A percentile compares a stretch with the other conserved stretches of the same genome.
These are phyloP conservation scores for Hylyphantes graminicola DNA, from an alignment of 1,140 invertebrate genomes.

Conservation along the genomic window DNA sequence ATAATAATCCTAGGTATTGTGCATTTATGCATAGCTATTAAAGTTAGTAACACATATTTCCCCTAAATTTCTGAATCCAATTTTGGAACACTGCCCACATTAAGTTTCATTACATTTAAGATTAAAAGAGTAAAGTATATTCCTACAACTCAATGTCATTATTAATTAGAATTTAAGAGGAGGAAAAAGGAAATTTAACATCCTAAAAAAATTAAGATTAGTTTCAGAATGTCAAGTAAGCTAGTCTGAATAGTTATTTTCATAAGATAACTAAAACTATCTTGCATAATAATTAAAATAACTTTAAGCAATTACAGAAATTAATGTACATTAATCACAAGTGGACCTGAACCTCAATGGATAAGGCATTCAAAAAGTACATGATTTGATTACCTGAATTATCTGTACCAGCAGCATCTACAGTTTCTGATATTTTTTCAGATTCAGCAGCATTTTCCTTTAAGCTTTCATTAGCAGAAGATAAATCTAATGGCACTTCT, in stretches of 20 bases:
- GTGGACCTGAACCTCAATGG: neutral
- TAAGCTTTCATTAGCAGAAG: conserved; percentile 34
- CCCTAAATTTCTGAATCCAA: too few species aligned
- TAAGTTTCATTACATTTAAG: too few species aligned
- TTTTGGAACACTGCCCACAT: too few species aligned
- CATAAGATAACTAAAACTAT: neutral
- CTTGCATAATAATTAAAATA: neutral
- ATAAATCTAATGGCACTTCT: conserved; percentile 59
- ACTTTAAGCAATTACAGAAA: neutral
- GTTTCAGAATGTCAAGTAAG: neutral
- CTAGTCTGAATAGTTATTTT: neutral
- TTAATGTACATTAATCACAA: neutral
- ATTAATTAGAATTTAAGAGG: too few species aligned
- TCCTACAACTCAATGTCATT: too few species aligned
- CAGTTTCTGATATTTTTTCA: conserved; percentile 42
- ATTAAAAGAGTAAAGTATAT: too few species aligned
- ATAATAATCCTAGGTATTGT: too few species aligned
- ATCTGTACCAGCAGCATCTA: neutral
- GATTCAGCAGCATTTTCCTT: conserved; percentile 19
- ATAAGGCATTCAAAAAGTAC: neutral
- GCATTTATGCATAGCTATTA: too few species aligned
- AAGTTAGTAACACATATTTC: too few species aligned
- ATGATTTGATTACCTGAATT: conserved; percentile 28
- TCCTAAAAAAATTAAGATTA: too few species aligned
- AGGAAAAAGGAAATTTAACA: too few species aligned